Base-by-base conservation (phyloP, 1,140 invertebrate genomes). In the Lerema accius region DNA sequence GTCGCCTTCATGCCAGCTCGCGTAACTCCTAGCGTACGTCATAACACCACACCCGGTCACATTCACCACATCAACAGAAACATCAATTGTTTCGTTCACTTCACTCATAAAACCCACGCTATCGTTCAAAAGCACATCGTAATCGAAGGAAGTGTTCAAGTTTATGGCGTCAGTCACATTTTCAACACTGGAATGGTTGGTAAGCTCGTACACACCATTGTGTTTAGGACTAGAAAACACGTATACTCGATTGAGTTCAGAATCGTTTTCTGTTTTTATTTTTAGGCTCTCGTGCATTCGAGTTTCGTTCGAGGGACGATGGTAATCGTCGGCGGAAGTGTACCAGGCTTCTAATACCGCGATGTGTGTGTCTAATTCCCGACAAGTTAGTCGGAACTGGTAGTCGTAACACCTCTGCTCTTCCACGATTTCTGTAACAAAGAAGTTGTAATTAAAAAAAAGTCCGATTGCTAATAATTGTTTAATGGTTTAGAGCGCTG, bases 341-440 rank as follows among this genome's bases (percentile, higher is more conserved):
- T 91, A 92, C 77, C 86, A 90, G 3, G 91, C 91, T 51, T 92
- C 91, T 45, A 92, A 74, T 3, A 92, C 78, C 3, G 91, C 92
- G 14, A 92, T 88, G 64, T 91, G 90, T 3, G 86, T 84, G 72
- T 92, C 90, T 46, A 92, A 59, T 4, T 91, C 82, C 5, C 90
- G 83, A 68, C 92, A 92, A 0, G 90, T 92, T 4, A 92, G 76
- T 3, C 91, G 80, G 63, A 92, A 90, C 62, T 87, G 84, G 63
- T 75, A 81, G 67, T 91, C 84, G 69, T 91, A 75, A 55, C 91
- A 92, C 69, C 81, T 82, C 71, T 90, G 89, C 66, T 92, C 91
- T 69, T 92, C 91, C 13, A 92, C 91, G 56, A 92, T 90, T 87
- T 92, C 91, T 92, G 87, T 5, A 90, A 91, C 67, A 82, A 80